Conservation (phyloP, 2,888 invertebrate genomes). For the Fragum whitleyi region DNA sequence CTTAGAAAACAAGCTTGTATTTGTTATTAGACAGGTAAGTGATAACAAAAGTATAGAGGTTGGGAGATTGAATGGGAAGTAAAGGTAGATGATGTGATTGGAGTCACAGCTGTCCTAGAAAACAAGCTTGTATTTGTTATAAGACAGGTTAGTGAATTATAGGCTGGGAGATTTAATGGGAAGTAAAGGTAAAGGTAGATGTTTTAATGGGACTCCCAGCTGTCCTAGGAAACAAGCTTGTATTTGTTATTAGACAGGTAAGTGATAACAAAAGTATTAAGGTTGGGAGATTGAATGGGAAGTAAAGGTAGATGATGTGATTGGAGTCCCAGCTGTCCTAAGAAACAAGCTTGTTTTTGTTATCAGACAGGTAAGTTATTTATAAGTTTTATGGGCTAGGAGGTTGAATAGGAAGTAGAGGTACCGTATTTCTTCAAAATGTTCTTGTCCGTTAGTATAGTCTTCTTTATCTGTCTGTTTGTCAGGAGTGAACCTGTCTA, state of each 20-base stretch:
- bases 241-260: constrained; percentile 92
- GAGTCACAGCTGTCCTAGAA: constrained; percentile 88
- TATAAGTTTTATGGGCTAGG: no score
- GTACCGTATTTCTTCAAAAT: no score
- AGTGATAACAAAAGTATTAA: constrained; percentile 76
- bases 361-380: constrained; percentile 90
- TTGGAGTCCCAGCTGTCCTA: constrained; percentile 88
- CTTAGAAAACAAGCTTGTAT: constrained; percentile 88
- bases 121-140: constrained; percentile 90
- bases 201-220: constrained; percentile 90
- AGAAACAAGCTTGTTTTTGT: constrained; percentile 89
- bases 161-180: constrained; percentile 92
- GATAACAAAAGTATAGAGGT: constrained; percentile 84
- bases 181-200: constrained; percentile 89
- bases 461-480: no score
- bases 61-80: constrained; percentile 93
- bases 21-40: constrained; percentile 91
- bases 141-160: constrained; percentile 89
- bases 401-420: constrained; percentile 91
- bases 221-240: constrained; percentile 88
- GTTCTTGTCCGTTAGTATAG: no score
- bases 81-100: constrained; percentile 90
- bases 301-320: constrained; percentile 90
- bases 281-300: constrained; percentile 92
- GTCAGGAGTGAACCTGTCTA: no score